A percentile compares a stretch with the other conserved stretches of the same genome.
These are phyloP conservation scores for Ictidomys tridecemlineatus DNA, from an alignment of 2,113 vertebrate genomes.

Conservation along the genomic window DNA sequence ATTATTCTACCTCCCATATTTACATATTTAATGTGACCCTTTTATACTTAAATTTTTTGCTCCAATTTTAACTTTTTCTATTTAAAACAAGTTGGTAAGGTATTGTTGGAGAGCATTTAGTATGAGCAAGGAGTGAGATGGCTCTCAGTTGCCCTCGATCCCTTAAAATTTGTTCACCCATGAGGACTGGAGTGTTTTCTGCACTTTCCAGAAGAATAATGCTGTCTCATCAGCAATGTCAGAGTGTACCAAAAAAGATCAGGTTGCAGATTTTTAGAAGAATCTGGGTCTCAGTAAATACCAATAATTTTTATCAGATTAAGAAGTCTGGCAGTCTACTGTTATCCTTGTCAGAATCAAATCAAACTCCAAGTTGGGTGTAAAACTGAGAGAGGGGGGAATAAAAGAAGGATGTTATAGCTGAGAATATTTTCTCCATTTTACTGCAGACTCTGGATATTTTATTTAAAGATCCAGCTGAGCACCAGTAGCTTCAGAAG, in stretches of 20 bases:
- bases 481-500: neutral
- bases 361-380: neutral
- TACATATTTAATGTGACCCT: neutral
- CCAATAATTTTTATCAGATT: neutral
- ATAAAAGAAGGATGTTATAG: neutral
- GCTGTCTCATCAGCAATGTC: neutral
- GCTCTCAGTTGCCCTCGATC: neutral
- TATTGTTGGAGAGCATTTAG: neutral
- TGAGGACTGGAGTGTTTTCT: neutral
- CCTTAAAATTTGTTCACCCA: neutral
- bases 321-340: neutral
- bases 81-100: neutral
- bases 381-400: neutral
- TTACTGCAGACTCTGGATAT: neutral
- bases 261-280: neutral
- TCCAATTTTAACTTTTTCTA: neutral
- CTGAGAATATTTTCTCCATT: constrained; percentile 41
- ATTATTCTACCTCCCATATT: neutral
- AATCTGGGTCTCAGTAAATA: neutral
- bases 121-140: neutral
- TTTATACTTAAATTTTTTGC: neutral
- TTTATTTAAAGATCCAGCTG: constrained; percentile 8
- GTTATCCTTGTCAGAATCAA: constrained; percentile 40
- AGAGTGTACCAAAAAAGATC: neutral
- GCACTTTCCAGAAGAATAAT: neutral